Evolutionary conservation across 2,797 vertebrate genomes (phyloP).

Genomic region (Trachurus trachurus): DNA sequence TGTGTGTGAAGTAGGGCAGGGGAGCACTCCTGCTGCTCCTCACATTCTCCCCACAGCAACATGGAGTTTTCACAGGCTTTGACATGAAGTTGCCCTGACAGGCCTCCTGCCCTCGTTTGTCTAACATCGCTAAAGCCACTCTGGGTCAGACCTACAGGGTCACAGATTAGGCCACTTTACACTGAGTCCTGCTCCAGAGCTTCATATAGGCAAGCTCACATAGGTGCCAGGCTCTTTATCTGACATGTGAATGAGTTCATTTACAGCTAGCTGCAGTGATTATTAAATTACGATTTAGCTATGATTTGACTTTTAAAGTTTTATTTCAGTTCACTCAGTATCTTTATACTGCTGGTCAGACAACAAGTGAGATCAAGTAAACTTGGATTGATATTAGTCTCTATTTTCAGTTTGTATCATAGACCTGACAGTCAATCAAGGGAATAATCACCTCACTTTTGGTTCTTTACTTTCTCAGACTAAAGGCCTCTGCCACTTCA

Average conservation of each 20-base stretch:
- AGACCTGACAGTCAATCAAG: too few relatives aligned
- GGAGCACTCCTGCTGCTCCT: conserved; percentile 33
- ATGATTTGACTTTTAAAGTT: not conserved
- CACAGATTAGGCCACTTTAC: conserved; percentile 63
- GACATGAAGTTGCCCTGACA: conserved; percentile 71
- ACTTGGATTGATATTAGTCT: not conserved
- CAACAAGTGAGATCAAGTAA: not conserved
- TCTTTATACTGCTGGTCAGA: not conserved
- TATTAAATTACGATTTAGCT: not conserved
- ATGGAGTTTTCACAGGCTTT: conserved; percentile 56
- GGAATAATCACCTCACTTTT: not conserved
- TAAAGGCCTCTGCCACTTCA: not conserved
- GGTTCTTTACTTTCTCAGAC: not conserved
- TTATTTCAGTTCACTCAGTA: not conserved
- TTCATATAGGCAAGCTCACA: conserved; percentile 3
- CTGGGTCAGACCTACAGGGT: conserved; percentile 58
- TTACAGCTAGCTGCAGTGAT: not conserved
- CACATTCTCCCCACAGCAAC: conserved; percentile 54
- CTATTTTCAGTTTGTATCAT: not conserved
- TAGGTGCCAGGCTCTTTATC: not conserved
- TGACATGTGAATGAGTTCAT: conserved; percentile 5
- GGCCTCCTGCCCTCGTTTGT: conserved; percentile 62
- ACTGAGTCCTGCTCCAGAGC: conserved; percentile 12
- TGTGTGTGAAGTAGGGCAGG: conserved; percentile 51
- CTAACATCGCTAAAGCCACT: conserved; percentile 50